Conservation (phyloP, 37 sponge, comb jelly and placozoan genomes). For the Aplysina aerophoba region DNA sequence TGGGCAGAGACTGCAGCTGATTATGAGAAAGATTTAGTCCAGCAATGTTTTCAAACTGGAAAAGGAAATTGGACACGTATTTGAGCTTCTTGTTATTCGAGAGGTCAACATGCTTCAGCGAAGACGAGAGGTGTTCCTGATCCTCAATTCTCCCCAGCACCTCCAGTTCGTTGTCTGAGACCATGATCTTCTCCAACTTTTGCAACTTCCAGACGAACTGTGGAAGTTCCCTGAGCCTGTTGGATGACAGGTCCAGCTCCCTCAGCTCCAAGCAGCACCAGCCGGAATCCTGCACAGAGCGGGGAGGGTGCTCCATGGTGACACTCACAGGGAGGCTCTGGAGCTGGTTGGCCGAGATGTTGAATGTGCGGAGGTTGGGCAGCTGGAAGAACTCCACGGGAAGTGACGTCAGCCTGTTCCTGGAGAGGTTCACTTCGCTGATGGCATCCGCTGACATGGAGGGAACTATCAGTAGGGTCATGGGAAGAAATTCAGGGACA, state of each 20-base stretch:
- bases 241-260: constrained; percentile 44
- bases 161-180: constrained; percentile 31
- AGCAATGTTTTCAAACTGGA: constrained; percentile 39
- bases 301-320: background rate
- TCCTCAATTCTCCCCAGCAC: background rate
- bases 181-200: constrained; percentile 16
- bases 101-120: constrained; percentile 35
- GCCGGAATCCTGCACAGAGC: background rate
- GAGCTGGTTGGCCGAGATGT: constrained; percentile 48
- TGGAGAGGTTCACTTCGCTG: constrained; percentile 32
- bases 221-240: constrained; percentile 45
- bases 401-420: constrained; percentile 41
- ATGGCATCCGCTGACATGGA: background rate
- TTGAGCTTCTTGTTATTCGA: constrained; percentile 40
- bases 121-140: constrained; percentile 20
- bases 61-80: constrained; percentile 49
- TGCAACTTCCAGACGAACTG: constrained; percentile 56
- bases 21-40: constrained; percentile 37
- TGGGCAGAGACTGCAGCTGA: constrained; percentile 41
- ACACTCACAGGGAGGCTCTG: constrained; percentile 21
- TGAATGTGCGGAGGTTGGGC: constrained; percentile 38
- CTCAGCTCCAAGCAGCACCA: constrained; percentile 36
- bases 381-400: constrained; percentile 63
- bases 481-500: background rate
- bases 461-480: background rate